These are phyloP conservation scores for Apotomis capreana DNA, from an alignment of 2,888 invertebrate genomes.

Conservation along the genomic window DNA sequence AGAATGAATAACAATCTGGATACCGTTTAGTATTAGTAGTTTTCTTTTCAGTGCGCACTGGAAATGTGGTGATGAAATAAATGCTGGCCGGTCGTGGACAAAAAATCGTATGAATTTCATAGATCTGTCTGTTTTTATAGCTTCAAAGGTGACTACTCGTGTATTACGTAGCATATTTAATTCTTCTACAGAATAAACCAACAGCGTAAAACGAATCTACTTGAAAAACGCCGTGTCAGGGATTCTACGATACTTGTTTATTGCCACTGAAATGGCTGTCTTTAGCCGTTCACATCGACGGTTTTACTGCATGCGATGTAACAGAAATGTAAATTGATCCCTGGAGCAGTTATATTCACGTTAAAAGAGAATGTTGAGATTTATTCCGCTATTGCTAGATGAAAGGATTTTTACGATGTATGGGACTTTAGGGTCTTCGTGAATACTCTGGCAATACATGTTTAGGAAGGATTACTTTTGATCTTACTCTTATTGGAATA, in stretches of 20 bases:
- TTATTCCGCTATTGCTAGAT: conserved; percentile 10
- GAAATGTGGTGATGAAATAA: too few relatives aligned
- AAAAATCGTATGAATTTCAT: neutral
- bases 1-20: too few relatives aligned
- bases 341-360: conserved; percentile 43
- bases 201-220: conserved; percentile 16
- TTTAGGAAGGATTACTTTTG: conserved; percentile 6
- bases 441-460: neutral
- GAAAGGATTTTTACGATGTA: conserved; percentile 16
- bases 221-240: conserved; percentile 45
- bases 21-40: too few relatives aligned
- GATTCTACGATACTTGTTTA: conserved; percentile 62
- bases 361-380: conserved; percentile 23
- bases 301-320: conserved; percentile 72
- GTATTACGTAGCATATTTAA: neutral
- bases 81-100: too few relatives aligned
- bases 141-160: neutral
- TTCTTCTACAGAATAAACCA: conserved; percentile 1
- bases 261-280: conserved; percentile 65
- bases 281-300: conserved; percentile 66
- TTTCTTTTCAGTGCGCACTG: too few relatives aligned
- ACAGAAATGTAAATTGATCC: conserved; percentile 68
- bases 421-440: neutral
- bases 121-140: neutral
- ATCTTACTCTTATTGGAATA: conserved; percentile 12